Conservation (phyloP, 2,113 vertebrate genomes). For the Rhinoptilus africanus region DNA sequence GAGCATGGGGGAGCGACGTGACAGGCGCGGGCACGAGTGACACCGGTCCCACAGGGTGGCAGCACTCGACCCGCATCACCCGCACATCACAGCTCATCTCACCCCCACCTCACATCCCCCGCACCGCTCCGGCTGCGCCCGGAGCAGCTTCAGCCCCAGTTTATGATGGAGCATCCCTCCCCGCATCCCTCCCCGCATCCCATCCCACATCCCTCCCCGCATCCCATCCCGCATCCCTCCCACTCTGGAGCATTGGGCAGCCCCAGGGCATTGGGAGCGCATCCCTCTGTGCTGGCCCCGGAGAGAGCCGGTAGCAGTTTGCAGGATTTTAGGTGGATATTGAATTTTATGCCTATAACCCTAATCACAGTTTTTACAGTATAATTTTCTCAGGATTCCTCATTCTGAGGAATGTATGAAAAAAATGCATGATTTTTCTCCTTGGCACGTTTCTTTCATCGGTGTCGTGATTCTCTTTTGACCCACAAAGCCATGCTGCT, state of each 20-base stretch:
- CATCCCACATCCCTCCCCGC: neutral
- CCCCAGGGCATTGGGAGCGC: neutral
- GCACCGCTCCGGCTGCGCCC: neutral
- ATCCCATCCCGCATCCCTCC: neutral
- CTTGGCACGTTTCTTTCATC: fast-evolving
- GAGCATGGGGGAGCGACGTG: neutral
- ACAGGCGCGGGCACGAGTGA: fast-evolving
- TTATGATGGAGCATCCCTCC: neutral
- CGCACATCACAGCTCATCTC: neutral
- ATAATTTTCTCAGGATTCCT: fast-evolving
- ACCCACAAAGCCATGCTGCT: neutral
- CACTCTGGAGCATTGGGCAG: fast-evolving
- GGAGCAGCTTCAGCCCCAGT: neutral
- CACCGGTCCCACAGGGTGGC: conserved; percentile 34
- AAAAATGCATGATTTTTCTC: fast-evolving
- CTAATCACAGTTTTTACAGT: fast-evolving
- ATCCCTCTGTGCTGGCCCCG: fast-evolving
- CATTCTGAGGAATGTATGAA: neutral
- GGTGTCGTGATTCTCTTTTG: neutral
- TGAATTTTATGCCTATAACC: neutral
- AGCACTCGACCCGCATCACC: neutral
- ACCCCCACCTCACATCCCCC: neutral
- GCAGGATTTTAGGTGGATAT: neutral
- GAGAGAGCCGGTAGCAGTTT: too few species aligned
- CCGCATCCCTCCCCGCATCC: too few species aligned